A percentile compares a stretch with the other conserved stretches of the same genome.
Evolutionary conservation across 2,797 vertebrate species (phyloP).

Genomic region (Acanthurus lineatus): DNA sequence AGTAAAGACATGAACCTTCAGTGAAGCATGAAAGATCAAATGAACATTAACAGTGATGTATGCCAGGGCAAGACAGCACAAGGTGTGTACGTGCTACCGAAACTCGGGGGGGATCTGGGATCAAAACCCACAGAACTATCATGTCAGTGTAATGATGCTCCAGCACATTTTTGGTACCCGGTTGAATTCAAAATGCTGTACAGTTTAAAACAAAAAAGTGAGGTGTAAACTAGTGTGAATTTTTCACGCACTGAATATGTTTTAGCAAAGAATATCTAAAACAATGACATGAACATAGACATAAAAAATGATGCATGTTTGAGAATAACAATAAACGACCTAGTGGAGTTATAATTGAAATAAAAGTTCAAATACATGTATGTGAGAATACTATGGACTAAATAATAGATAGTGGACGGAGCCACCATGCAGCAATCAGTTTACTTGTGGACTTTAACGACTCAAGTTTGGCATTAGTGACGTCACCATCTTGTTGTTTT

Average conservation of each 20-base stretch:
- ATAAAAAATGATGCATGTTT: background rate
- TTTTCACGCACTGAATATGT: background rate
- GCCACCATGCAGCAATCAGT: too few relatives aligned
- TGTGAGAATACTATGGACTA: background rate
- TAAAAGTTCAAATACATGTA: background rate
- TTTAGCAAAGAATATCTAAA: too few relatives aligned
- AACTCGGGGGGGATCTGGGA: background rate
- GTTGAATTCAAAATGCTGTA: too few relatives aligned
- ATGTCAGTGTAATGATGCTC: background rate
- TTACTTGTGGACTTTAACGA: too few relatives aligned
- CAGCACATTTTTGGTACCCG: background rate
- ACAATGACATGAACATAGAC: background rate
- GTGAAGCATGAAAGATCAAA: slow-evolving; percentile 25
- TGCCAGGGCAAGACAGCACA: background rate
- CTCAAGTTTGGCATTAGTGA: too few relatives aligned
- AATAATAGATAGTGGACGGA: too few relatives aligned
- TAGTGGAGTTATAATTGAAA: background rate
- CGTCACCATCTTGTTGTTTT: too few relatives aligned
- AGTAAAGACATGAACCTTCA: slow-evolving; percentile 8
- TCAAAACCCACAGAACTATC: background rate
- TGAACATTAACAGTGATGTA: slow-evolving; percentile 25
- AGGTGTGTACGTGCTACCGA: background rate
- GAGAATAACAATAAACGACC: background rate
- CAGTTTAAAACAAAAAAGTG: background rate
- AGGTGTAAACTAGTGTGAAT: background rate